Conservation (phyloP, 2,888 invertebrate species). For the Cephalotes varians region DNA sequence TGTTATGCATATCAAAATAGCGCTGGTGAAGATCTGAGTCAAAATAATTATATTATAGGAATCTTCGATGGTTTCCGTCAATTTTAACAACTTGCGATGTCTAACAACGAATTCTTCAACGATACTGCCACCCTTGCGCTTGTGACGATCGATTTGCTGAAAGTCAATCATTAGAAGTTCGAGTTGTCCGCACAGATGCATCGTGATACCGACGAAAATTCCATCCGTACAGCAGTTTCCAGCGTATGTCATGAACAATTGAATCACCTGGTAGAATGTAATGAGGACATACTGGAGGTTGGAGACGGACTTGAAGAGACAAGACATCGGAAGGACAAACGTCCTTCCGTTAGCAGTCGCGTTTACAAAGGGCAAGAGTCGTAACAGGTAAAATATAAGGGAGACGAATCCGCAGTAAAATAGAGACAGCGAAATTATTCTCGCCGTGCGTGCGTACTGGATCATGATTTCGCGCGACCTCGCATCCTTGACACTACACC, state of each 20-base stretch:
- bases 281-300: constrained; percentile 58
- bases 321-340: constrained; percentile 67
- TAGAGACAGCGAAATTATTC: constrained; percentile 21
- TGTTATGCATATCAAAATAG: constrained; percentile 65
- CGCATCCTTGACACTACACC: constrained; percentile 7
- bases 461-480: constrained; percentile 36
- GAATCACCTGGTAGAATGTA: constrained; percentile 56
- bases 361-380: constrained; percentile 22
- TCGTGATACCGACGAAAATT: constrained; percentile 69
- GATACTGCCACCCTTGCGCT: not conserved
- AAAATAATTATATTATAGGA: constrained; percentile 70
- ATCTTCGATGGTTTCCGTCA: constrained; percentile 65
- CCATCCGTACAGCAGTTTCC: constrained; percentile 69
- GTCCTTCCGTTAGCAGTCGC: constrained; percentile 38
- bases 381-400: constrained; percentile 17
- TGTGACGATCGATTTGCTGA: not conserved
- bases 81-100: constrained; percentile 65
- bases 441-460: constrained; percentile 37
- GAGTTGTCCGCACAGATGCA: constrained; percentile 75
- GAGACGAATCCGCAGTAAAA: constrained; percentile 41
- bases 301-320: constrained; percentile 61
- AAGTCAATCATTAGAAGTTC: constrained; percentile 68
- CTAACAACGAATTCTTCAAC: constrained; percentile 61
- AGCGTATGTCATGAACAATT: constrained; percentile 62
- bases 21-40: constrained; percentile 67